Base-by-base conservation (phyloP, 2,113 vertebrate species). In the Calyptommatus sinebrachiatus region DNA sequence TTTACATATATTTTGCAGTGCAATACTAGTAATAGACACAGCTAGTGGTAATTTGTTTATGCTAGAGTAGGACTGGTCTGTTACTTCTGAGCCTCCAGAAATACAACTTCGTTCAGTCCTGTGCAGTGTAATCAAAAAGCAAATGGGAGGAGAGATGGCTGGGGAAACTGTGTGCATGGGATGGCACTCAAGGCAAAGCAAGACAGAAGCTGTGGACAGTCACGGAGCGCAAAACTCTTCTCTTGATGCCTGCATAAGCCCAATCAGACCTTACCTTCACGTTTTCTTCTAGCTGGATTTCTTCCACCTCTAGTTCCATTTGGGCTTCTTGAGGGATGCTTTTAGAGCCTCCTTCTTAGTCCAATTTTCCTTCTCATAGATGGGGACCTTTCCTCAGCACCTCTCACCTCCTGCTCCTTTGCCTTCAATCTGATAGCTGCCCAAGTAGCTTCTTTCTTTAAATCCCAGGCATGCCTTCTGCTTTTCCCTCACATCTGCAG, bases 381-480 rank as follows among this genome's bases (percentile, higher is more conserved):
- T 16, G 24, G 18, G 22, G 50, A 35, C 1, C 53, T 28, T 71
- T 7, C 22, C 16, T 16, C 26, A 24, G 21, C 14, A 14, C 76
- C 16, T 12, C 46, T 66, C 16, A 18, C 1, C 8, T 8, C 24
- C 20, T 41, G 9, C 65, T 69, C 10, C 71, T 35, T 11, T 29
- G 22, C 22, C 14, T 48, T 22, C 26, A 21, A 5, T 0, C 50
- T 3, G 63, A 2, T 31, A 60, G 48, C 4, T 20, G 8, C 11
- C 21, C 16, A 26, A 14, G 28, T 48, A 8, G 26, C 26, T 41
- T 41, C 63, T 16, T 61, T 69, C 50, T 35, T 78, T 74, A 74
- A 78, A 83, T 83, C 77, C 71, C 53, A 50, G 2, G 16, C 65
- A 12, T 18, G 22, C 76, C 71, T 68, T 46, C 22, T 20, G 41